These are phyloP conservation scores for Adrianichthys oophorus DNA, from an alignment of 2,797 vertebrate species.

Conservation along the genomic window DNA sequence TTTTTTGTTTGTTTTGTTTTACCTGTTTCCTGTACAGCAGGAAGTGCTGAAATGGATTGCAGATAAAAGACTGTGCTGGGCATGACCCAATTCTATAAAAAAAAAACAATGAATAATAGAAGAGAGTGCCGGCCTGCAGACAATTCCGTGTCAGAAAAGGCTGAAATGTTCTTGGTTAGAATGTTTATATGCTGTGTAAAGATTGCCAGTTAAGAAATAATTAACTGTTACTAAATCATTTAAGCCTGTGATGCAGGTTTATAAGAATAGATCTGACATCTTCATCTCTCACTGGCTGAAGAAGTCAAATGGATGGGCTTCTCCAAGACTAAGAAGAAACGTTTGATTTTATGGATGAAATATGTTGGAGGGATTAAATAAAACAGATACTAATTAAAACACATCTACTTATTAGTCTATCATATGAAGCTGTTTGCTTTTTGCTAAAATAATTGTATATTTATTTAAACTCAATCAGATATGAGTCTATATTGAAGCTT, in stretches of 20 bases:
- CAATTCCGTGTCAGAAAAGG: slow-evolving; percentile 39
- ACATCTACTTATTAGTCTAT: no score
- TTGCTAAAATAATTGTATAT: no score
- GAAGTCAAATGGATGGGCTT: slow-evolving; percentile 16
- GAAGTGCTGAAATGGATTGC: slow-evolving; percentile 46
- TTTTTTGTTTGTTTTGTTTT: background rate
- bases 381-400: no score
- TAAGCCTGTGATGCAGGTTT: slow-evolving; percentile 17
- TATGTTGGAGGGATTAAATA: no score
- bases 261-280: slow-evolving; percentile 37
- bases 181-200: slow-evolving; percentile 49
- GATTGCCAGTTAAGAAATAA: slow-evolving; percentile 61
- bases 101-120: slow-evolving; percentile 68
- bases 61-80: slow-evolving; percentile 39
- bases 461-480: no score
- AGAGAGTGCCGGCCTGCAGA: slow-evolving; percentile 57
- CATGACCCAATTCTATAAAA: slow-evolving; percentile 55
- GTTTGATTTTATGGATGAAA: no score
- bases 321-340: no score
- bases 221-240: slow-evolving; percentile 36
- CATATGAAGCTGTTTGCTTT: no score
- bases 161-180: slow-evolving; percentile 39
- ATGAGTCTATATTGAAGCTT: no score
- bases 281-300: slow-evolving; percentile 43
- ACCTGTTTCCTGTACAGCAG: slow-evolving; percentile 19